A percentile compares a stretch with the other conserved stretches of the same genome.
These are phyloP conservation scores for Seira ritae DNA, from an alignment of 2,888 invertebrate genomes.

Conservation along the genomic window DNA sequence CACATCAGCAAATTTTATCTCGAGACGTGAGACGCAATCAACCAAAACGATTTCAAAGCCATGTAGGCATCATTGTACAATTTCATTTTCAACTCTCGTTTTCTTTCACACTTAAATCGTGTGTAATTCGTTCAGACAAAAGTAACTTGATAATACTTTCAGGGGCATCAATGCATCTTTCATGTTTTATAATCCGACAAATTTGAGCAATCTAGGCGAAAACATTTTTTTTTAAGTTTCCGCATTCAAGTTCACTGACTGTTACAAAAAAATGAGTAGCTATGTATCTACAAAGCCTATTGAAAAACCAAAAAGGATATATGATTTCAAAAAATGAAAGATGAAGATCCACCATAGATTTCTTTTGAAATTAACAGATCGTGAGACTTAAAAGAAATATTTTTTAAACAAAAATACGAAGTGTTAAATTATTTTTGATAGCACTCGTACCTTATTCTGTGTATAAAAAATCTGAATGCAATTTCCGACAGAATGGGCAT, in stretches of 20 bases:
- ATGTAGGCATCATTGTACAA: not conserved
- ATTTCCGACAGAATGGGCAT: slow-evolving; percentile 50
- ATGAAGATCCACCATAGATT: not conserved
- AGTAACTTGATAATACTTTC: too few relatives aligned
- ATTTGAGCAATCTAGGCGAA: too few relatives aligned
- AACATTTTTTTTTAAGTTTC: slow-evolving; percentile 43
- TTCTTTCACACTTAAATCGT: not conserved
- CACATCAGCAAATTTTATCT: not conserved
- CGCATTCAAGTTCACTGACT: slow-evolving; percentile 40
- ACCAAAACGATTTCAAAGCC: not conserved
- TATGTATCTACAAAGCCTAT: not conserved
- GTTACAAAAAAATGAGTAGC: slow-evolving; percentile 15
- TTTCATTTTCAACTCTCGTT: not conserved
- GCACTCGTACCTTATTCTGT: not conserved
- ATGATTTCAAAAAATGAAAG: not conserved
- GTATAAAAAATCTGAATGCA: not conserved
- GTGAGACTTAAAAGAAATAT: slow-evolving; percentile 13
- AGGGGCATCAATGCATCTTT: too few relatives aligned
- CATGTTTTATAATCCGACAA: too few relatives aligned
- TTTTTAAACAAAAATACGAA: slow-evolving; percentile 3
- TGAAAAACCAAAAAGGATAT: not conserved
- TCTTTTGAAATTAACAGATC: slow-evolving; percentile 38
- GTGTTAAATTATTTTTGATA: slow-evolving; percentile 27
- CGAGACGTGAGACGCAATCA: not conserved
- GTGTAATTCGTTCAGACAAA: too few relatives aligned